Conservation (phyloP, 1,140 invertebrate species). For the Helicorthomorpha holstii region DNA sequence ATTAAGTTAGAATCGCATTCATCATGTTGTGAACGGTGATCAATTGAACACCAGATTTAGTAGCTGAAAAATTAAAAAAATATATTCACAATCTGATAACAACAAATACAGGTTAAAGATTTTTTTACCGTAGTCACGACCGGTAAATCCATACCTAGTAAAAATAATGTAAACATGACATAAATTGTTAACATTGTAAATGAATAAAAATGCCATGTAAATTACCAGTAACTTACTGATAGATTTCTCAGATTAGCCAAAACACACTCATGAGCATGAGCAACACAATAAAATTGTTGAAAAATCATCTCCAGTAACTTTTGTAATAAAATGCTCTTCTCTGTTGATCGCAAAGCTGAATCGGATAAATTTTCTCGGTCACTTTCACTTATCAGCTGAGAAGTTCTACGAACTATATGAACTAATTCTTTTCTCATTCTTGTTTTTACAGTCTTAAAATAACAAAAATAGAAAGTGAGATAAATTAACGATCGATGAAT, state of each 20-base stretch:
- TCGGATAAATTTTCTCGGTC: neutral
- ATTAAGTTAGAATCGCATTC: too few relatives aligned
- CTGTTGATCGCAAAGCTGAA: conserved; percentile 16
- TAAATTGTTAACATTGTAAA: too few relatives aligned
- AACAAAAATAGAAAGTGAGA: neutral
- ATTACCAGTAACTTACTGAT: neutral
- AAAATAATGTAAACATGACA: too few relatives aligned
- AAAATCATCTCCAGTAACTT: conserved; percentile 37
- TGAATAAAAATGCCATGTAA: neutral
- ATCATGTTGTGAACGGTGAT: too few relatives aligned
- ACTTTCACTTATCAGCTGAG: conserved; percentile 50
- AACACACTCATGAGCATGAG: conserved; percentile 44
- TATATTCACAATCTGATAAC: too few relatives aligned
- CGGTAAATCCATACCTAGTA: too few relatives aligned
- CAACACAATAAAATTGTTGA: conserved; percentile 52
- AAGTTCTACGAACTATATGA: conserved; percentile 53
- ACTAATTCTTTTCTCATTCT: conserved; percentile 63
- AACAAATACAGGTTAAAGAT: too few relatives aligned
- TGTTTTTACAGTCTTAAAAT: conserved; percentile 48
- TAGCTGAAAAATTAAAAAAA: too few relatives aligned
- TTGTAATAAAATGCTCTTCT: conserved; percentile 17
- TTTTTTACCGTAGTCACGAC: too few relatives aligned
- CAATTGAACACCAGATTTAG: too few relatives aligned
- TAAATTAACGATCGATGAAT: neutral
- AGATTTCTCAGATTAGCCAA: conserved; percentile 28